Evolutionary conservation across 2,113 vertebrate genomes (phyloP), one percentile per base, ranked within the genome.

Genomic region (Nibea albiflora): DNA sequence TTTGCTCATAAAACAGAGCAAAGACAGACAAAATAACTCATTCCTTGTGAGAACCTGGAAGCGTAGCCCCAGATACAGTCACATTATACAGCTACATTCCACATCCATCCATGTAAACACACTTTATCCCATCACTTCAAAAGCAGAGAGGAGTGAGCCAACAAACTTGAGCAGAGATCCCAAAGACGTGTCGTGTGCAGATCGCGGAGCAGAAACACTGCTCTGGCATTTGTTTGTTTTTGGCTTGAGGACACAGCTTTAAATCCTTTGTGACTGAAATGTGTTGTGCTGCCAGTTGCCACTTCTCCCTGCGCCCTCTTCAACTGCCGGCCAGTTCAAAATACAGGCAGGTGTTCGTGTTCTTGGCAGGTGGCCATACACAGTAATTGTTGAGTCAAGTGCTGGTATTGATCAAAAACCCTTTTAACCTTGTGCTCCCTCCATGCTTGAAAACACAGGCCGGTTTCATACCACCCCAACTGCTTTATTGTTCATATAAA

Each of bases 191-290:
- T 35, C 35, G 68, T 14, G 7, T 42, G 28, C 46, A 60, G 47
- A 39, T 0, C 8, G 44, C 11, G 1, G n/a, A 24, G 47, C 39
- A 42, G 11, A 58, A 57, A 70, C 58, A 39, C n/a, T 11, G 68
- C 54, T 74, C 54, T 39, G 39, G 26, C 3, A 1, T 63, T 56
- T 60, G 19, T 57, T 53, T n/a, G 28, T 22, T 22, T 31, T 69
- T 71, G 60, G 71, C 72, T 42, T 15, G 4, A 75, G 31, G 70
- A 52, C n/a, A 57, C 35, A 17, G 77, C 14, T 62, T 67, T 67
- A 67, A 56, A 66, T 67, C 50, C 53, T 54, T 14, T 14, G 60
- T 42, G 67, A 39, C 9, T 28, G 20, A 74, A 15, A 53, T 17
- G 24, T 68, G 47, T 17, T 14, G 69, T 31, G 22, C 17, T 58